Evolutionary conservation across 2,113 vertebrate species (phyloP), one percentile per base, ranked within the genome.

Genomic region (Agapornis roseicollis): DNA sequence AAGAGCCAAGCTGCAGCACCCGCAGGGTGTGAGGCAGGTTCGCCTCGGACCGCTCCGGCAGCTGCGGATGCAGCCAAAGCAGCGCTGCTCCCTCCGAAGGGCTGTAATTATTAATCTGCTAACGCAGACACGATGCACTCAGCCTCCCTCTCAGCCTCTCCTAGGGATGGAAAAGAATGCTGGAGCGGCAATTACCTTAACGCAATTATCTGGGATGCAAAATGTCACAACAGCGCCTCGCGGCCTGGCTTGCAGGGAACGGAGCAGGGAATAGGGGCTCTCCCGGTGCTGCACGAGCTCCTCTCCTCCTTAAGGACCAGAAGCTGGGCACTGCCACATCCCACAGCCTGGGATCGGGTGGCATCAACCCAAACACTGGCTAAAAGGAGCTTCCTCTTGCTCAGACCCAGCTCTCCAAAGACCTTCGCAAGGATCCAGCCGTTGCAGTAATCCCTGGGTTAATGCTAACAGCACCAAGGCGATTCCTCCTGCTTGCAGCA

Each of bases 21-120:
- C 80, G 3, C 41, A 78, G 94, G 94, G 90, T 31, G 52, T n/a
- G 42, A 60, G 5, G 41, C 25, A 7, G 25, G 56, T 61, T 78
- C 35, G 82, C 79, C 29, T 73, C 13, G 35, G 81, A 77, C 88
- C 31, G 83, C 79, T 66, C 73, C 77, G 6, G 95, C 94, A 89
- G 92, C 93, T 88, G 96, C 4, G 87, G 28, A 52, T 84, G 85
- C 60, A 13, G 3, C 53, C 90, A 39, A 47, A 39, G 53, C 11
- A 37, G 91, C 15, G 2, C 90, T 58, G 85, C 39, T 94, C 84
- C 95, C 39, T 94, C 84, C 95, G 9, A 22, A 80, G 85, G 87
- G 74, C 88, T 84, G 90, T 77, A 88, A 91, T 94, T 94, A 76
- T 89, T 83, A 85, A 85, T 90, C 91, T 94, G 94, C 94, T 80